Evolutionary conservation across 2,888 invertebrate genomes (phyloP), one percentile per base, ranked within the genome.

Genomic region (Argynnis bischoffii): DNA sequence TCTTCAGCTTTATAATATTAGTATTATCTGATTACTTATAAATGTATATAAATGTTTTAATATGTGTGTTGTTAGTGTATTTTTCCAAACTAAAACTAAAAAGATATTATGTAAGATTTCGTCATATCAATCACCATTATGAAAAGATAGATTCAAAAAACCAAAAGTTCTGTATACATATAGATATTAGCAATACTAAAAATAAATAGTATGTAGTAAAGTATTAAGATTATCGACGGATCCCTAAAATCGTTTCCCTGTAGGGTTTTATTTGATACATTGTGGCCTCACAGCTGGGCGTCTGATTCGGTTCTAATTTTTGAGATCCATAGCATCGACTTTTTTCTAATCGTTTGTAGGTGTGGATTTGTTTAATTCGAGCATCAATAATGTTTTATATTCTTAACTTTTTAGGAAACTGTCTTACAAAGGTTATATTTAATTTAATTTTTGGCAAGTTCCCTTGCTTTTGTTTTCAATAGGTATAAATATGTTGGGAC

Each of bases 251-350:
- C 47, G 66, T 59, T 69, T 67, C 64, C 66, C 63, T 63, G 65
- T 69, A 67, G 61, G 41, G 61, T 65, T 69, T 67, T 67, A 63
- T 41, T 41, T 69, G 73, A 86, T 83, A 81, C 74, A 82, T 81
- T 81, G 77, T 81, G 70, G 51, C 63, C 71, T 78, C 87, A 71
- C 88, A 86, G 88, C 84, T 84, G 83, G 87, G 76, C 71, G 80
- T 79, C 86, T 71, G 80, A 79, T 83, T 80, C 81, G 78, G 79
- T 79, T 83, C 78, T 80, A 82, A 73, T 84, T 85, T 84, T 81
- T 77, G 80, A 82, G 84, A 85, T 81, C 81, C 81, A 78, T 81
- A 73, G 75, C 76, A 79, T 83, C 76, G 77, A 79, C 72, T 71
- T 77, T 84, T 85, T 86, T 86, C 78, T 76, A 80, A 82, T 77